A percentile compares a stretch with the other conserved stretches of the same genome.
phyloP scores from a whole-genome alignment of 2,888 invertebrate genomes.

The Melieria crassipennis region DNA sequence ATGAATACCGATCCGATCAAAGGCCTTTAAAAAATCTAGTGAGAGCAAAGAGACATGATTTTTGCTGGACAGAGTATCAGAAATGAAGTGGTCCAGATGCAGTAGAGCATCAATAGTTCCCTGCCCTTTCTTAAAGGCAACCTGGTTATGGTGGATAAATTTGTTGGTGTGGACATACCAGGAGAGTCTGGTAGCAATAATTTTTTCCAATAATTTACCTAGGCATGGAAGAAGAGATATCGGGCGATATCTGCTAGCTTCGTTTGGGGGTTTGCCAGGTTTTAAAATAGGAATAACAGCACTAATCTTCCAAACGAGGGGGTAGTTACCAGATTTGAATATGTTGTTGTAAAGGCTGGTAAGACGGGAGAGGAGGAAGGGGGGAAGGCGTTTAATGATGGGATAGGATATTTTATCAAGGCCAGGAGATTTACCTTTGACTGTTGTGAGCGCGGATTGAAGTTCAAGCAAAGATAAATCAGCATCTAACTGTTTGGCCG shows the following conservation, averaged over 20 bases:
- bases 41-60: neutral
- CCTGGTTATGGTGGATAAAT: neutral
- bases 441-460: too few relatives aligned
- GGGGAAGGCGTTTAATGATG: constrained; percentile 9
- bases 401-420: constrained; percentile 6
- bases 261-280: neutral
- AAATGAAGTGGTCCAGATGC: neutral
- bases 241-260: neutral
- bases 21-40: neutral
- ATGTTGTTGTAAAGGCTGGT: neutral
- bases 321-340: neutral
- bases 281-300: neutral
- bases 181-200: constrained; percentile 4
- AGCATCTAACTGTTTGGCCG: too few relatives aligned
- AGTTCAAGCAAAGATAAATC: too few relatives aligned
- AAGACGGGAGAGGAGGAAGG: neutral
- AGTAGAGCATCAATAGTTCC: neutral
- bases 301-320: neutral
- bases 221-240: neutral
- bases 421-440: too few relatives aligned
- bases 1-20: constrained; percentile 2
- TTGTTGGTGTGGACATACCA: neutral
- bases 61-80: neutral
- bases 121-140: constrained; percentile 2
- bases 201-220: constrained; percentile 6